Conservation (phyloP, 2,113 vertebrate genomes). For the Gallinago media region DNA sequence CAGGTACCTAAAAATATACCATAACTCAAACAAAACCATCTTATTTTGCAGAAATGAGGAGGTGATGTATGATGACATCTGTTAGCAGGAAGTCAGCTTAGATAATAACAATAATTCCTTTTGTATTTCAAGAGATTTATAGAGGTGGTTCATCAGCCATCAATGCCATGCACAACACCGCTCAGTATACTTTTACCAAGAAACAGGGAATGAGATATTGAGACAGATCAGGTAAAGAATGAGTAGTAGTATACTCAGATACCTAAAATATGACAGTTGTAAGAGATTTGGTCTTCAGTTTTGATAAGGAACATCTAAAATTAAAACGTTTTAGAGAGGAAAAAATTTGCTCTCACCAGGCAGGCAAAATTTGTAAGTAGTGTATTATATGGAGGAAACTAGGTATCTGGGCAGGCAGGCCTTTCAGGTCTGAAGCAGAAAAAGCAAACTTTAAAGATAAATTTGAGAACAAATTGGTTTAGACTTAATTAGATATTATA, state of each 20-base stretch:
- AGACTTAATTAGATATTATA: neutral
- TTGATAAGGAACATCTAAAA: neutral
- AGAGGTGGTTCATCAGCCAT: neutral
- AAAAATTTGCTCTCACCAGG: neutral
- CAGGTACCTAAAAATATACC: neutral
- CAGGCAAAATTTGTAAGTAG: neutral
- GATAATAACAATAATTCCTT: rapidly evolving
- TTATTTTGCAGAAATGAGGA: neutral
- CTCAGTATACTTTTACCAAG: neutral
- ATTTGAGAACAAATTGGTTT: neutral
- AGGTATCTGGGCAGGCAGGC: neutral
- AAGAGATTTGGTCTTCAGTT: neutral
- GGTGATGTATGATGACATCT: neutral
- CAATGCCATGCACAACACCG: neutral
- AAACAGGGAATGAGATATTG: neutral
- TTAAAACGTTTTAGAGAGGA: neutral
- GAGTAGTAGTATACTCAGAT: neutral
- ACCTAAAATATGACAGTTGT: neutral
- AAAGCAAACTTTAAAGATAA: neutral
- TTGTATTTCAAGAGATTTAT: neutral
- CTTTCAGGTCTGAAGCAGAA: neutral
- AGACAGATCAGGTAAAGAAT: neutral
- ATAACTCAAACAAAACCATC: neutral
- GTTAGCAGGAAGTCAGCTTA: neutral
- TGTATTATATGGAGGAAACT: neutral